A percentile compares a stretch with the other conserved stretches of the same genome.
Evolutionary conservation across 2,888 invertebrate genomes (phyloP).

Genomic region (Drosophila diplacantha): DNA sequence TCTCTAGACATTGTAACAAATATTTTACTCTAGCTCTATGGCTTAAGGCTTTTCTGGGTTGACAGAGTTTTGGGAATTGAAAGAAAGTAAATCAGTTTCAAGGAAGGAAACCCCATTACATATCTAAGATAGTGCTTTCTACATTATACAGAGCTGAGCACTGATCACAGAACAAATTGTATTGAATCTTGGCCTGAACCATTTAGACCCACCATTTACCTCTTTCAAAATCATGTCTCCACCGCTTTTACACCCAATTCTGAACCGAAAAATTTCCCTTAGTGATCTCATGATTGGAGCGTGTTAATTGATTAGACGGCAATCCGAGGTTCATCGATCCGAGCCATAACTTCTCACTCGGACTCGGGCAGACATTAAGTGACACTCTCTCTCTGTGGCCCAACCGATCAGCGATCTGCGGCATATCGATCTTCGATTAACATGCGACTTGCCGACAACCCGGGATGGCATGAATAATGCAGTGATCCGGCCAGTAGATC

Average conservation of each 20-base stretch:
- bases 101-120: background rate
- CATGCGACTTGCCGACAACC: conserved; percentile 42
- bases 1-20: background rate
- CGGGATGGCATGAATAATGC: conserved; percentile 59
- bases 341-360: conserved; percentile 24
- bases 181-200: background rate
- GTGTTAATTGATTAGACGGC: conserved; percentile 48
- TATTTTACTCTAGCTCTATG: background rate
- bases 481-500: conserved; percentile 59
- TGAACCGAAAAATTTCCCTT: conserved; percentile 14
- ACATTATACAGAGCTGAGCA: background rate
- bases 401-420: conserved; percentile 19
- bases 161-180: background rate
- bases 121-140: background rate
- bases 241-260: conserved; percentile 9
- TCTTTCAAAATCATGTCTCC: background rate
- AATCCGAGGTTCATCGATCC: conserved; percentile 42
- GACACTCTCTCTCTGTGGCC: conserved; percentile 43
- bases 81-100: background rate
- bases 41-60: background rate
- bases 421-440: conserved; percentile 44
- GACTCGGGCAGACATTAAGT: conserved; percentile 25
- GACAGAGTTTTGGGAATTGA: background rate
- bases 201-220: background rate
- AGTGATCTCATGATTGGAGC: conserved; percentile 29